Percentiles rank a stretch among this genome's conserved stretches.
These are phyloP conservation scores for Aplysia californica DNA, from an alignment of 1,140 invertebrate genomes.

Conservation along the genomic window DNA sequence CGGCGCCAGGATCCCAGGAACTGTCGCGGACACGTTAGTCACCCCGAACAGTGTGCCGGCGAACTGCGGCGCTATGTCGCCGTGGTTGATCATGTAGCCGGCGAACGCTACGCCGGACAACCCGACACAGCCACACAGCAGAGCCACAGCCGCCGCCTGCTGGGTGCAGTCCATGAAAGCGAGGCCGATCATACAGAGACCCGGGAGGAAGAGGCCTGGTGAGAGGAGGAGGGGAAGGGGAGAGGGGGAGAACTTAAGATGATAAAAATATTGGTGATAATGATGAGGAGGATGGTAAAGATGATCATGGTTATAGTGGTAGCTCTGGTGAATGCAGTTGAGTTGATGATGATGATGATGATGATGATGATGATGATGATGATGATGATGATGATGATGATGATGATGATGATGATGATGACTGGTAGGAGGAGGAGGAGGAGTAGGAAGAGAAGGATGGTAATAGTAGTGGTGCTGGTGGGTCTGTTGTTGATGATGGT, in stretches of 20 bases:
- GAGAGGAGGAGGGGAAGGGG: neutral
- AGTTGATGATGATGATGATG: too few relatives aligned
- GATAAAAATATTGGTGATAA: too few relatives aligned
- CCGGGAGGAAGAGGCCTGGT: conserved; percentile 49
- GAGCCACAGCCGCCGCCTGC: conserved; percentile 44
- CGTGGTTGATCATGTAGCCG: conserved; percentile 85
- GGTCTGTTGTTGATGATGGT: too few relatives aligned
- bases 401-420: too few relatives aligned
- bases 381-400: too few relatives aligned
- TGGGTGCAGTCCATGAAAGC: conserved; percentile 49
- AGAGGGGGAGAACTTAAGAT: neutral
- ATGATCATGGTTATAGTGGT: too few relatives aligned
- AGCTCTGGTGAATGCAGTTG: too few relatives aligned
- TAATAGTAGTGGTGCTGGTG: too few relatives aligned
- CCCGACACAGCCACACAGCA: conserved; percentile 48
- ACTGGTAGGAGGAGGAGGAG: too few relatives aligned
- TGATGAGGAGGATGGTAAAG: too few relatives aligned
- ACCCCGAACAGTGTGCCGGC: conserved; percentile 88
- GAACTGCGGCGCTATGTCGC: conserved; percentile 84
- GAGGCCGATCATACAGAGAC: conserved; percentile 41
- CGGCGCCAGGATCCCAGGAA: conserved; percentile 89
- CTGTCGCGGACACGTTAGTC: conserved; percentile 85
- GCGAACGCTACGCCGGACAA: conserved; percentile 63
- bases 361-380: too few relatives aligned
- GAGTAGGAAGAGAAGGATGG: too few relatives aligned